Conservation (phyloP, 2,113 vertebrate species). For the Balaeniceps rex region DNA sequence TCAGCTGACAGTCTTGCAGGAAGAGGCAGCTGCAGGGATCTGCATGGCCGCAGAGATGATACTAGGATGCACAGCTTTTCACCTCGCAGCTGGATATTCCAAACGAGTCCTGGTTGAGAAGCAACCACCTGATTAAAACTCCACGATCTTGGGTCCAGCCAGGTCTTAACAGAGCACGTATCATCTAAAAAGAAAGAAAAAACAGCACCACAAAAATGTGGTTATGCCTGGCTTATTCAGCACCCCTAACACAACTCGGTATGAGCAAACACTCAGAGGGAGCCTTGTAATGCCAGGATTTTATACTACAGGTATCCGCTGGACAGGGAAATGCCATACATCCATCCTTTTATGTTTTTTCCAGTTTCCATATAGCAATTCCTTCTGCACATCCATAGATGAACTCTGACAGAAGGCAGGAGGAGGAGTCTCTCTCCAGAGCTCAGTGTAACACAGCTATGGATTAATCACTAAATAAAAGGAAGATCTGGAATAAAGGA, state of each 20-base stretch:
- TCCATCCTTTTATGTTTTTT: not conserved
- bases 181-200: not conserved
- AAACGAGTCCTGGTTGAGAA: not conserved
- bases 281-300: not conserved
- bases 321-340: not conserved
- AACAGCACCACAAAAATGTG: not conserved
- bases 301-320: not conserved
- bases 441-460: not conserved
- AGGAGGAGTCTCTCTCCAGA: not conserved
- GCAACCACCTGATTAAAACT: not conserved
- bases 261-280: not conserved
- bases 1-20: not conserved
- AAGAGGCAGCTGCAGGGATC: not conserved
- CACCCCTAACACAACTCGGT: fast-evolving
- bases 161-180: not conserved
- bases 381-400: not conserved
- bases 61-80: not conserved
- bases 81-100: not conserved
- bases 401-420: not conserved
- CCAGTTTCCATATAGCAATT: not conserved
- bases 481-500: not conserved
- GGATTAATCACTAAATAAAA: not conserved
- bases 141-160: not conserved
- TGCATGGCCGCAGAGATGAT: not conserved
- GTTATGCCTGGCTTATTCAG: not conserved